A percentile compares a stretch with the other conserved stretches of the same genome.
phyloP scores from a whole-genome alignment of 2,113 vertebrate genomes.

The Tylochromis polylepis region DNA sequence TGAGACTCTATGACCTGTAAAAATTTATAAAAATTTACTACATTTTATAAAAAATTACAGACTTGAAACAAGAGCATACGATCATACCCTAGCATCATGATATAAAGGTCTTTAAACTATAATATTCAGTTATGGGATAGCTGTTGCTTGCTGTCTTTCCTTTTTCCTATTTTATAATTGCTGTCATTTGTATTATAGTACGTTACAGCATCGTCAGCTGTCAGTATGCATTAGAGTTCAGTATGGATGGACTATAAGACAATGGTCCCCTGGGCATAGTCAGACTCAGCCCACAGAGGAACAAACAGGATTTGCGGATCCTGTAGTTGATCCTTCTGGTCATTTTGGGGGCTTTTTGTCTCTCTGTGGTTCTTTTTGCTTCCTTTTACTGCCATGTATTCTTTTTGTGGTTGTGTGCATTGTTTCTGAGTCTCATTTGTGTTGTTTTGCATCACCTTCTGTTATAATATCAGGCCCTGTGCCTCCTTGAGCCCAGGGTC shows the following conservation, averaged over 20 bases:
- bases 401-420: background rate
- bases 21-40: background rate
- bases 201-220: background rate
- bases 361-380: background rate
- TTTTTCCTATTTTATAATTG: background rate
- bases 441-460: background rate
- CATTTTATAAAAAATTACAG: background rate
- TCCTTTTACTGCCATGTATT: background rate
- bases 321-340: background rate
- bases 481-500: background rate
- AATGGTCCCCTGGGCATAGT: background rate
- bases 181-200: background rate
- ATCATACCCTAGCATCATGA: background rate
- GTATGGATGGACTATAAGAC: background rate
- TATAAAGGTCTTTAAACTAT: background rate
- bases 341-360: background rate
- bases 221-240: background rate
- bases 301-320: fast-evolving
- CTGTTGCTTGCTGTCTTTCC: background rate
- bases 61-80: background rate
- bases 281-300: background rate
- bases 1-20: background rate
- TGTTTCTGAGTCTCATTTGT: background rate
- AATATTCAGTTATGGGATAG: background rate
- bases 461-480: background rate